Evolutionary conservation across 2,797 vertebrate species (phyloP).

Genomic region (Notamacropus eugenii): DNA sequence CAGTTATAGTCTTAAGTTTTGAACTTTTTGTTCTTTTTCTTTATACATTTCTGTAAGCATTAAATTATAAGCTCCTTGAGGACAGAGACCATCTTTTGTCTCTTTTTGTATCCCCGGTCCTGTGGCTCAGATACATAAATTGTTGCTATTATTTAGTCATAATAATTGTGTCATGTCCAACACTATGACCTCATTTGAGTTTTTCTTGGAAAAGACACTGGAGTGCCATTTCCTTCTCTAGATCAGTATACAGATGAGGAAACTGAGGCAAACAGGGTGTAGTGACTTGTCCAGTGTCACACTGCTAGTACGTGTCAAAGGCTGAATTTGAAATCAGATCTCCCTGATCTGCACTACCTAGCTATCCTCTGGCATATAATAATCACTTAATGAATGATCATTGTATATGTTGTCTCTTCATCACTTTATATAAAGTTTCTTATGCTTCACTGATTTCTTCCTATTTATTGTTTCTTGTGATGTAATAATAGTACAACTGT

Average conservation of each 20-base stretch:
- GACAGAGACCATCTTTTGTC: background rate
- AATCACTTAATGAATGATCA: background rate
- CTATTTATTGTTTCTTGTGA: background rate
- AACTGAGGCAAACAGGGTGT: background rate
- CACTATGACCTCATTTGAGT: background rate
- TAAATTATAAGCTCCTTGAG: background rate
- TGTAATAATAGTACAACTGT: too few species aligned
- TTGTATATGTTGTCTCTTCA: background rate
- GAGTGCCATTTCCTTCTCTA: background rate
- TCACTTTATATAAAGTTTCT: background rate
- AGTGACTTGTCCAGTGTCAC: background rate
- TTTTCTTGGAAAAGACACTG: background rate
- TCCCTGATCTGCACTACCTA: background rate
- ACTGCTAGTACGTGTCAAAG: background rate
- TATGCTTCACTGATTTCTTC: background rate
- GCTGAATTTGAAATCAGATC: background rate
- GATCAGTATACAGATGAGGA: background rate
- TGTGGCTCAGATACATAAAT: background rate
- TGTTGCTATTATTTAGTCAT: background rate
- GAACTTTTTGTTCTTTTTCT: background rate
- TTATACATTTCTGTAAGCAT: background rate
- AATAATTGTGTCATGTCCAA: too few species aligned
- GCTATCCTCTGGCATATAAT: background rate
- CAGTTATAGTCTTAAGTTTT: background rate
- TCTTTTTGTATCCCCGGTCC: background rate